phyloP scores from a whole-genome alignment of 1,140 invertebrate genomes.

The Calephelis nemesis region DNA sequence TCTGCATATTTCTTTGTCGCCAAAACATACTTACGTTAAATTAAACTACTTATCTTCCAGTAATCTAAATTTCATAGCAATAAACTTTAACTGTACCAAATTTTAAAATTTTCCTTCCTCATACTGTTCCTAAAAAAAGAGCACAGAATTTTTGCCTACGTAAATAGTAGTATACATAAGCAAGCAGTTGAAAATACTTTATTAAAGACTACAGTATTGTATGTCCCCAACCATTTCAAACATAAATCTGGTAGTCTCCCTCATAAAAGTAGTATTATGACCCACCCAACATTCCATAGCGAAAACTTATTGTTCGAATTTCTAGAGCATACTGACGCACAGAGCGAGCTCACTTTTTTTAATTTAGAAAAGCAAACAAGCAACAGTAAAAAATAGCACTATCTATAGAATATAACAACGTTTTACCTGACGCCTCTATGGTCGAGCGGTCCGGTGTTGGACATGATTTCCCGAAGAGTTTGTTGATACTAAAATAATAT shows the following conservation, averaged over 20 bases:
- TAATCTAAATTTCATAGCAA: no score
- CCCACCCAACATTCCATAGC: not conserved
- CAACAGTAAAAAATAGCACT: no score
- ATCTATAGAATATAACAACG: no score
- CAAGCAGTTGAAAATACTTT: not conserved
- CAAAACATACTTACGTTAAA: no score
- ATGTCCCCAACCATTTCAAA: conserved; percentile 1
- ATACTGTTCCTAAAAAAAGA: no score
- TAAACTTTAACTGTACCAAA: not conserved
- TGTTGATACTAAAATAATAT: no score
- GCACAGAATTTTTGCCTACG: not conserved
- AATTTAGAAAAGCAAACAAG: not conserved
- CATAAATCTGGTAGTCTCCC: not conserved
- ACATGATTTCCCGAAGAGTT: no score
- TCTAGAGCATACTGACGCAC: not conserved
- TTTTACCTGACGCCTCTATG: no score
- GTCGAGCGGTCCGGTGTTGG: no score
- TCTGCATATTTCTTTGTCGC: no score
- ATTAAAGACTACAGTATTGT: conserved; percentile 2
- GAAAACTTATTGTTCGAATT: not conserved
- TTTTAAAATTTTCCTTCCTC: not conserved
- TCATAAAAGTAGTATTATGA: conserved; percentile 6
- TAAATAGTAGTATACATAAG: not conserved
- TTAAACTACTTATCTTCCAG: no score
- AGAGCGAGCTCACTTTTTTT: not conserved